phyloP scores from a whole-genome alignment of 2,888 invertebrate species.

The Bellardia pandia region DNA sequence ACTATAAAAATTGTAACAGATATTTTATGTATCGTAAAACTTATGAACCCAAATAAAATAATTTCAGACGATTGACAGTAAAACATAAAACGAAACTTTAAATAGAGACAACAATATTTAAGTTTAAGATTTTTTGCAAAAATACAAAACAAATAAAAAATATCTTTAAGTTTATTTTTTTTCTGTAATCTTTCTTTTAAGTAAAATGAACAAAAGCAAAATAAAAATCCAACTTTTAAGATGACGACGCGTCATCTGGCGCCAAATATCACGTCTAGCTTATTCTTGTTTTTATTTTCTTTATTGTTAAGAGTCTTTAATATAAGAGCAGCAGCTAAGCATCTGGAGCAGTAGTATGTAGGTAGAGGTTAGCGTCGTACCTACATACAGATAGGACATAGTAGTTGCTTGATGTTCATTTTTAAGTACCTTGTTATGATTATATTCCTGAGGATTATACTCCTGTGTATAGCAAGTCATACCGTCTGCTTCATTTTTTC shows the following conservation, averaged over 20 bases:
- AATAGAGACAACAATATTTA: conserved; percentile 8
- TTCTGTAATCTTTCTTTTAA: conserved; percentile 27
- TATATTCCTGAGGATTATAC: conserved; percentile 67
- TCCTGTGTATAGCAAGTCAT: conserved; percentile 67
- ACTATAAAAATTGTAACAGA: conserved; percentile 43
- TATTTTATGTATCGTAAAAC: conserved; percentile 55
- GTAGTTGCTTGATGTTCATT: conserved; percentile 56
- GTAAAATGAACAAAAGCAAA: conserved; percentile 8
- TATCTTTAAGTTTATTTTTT: conserved; percentile 25
- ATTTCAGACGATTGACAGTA: neutral
- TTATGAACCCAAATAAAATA: conserved; percentile 12
- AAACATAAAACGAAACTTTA: neutral
- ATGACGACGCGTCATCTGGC: conserved; percentile 70
- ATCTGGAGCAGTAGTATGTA: too few relatives aligned
- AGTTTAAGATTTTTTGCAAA: neutral
- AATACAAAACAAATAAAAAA: conserved; percentile 30
- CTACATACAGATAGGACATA: neutral
- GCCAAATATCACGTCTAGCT: conserved; percentile 67
- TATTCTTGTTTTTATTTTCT: conserved; percentile 40
- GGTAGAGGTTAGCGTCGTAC: neutral
- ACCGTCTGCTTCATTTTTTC: conserved; percentile 7
- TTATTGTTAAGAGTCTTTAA: conserved; percentile 3
- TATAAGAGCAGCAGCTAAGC: conserved; percentile 16
- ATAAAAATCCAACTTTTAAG: conserved; percentile 46
- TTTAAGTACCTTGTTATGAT: conserved; percentile 66